phyloP scores from a whole-genome alignment of 23 tunicate genomes.

The Oikopleura albicans region DNA sequence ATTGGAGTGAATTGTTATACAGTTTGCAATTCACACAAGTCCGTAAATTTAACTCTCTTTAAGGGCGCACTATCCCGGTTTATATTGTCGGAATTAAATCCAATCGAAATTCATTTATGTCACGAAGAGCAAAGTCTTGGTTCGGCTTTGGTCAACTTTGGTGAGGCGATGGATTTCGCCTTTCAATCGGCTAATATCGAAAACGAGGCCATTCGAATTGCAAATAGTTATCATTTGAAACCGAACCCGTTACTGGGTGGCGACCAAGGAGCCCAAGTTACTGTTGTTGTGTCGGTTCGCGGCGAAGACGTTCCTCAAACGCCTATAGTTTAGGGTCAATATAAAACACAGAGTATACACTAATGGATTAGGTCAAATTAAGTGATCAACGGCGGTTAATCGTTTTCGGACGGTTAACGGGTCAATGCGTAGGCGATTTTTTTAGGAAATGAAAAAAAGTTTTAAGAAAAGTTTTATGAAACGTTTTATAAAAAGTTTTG shows the following conservation, averaged over 20 bases:
- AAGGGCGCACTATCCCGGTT: constrained; percentile 34
- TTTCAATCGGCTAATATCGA: constrained; percentile 12
- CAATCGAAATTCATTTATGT: constrained; percentile 46
- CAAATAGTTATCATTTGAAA: neutral
- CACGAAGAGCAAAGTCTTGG: constrained; percentile 70
- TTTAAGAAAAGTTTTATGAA: too few relatives aligned
- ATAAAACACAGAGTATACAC: too few relatives aligned
- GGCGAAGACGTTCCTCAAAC: constrained; percentile 15
- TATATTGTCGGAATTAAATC: constrained; percentile 22
- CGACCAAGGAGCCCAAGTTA: neutral
- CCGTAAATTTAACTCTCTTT: too few relatives aligned
- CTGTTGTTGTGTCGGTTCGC: neutral
- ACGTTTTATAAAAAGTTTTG: too few relatives aligned
- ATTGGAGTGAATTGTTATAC: too few relatives aligned
- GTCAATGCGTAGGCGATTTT: too few relatives aligned
- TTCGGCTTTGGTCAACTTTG: constrained; percentile 27
- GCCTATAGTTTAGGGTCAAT: too few relatives aligned
- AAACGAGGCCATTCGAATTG: neutral
- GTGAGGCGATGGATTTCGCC: constrained; percentile 13
- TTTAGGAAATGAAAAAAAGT: too few relatives aligned
- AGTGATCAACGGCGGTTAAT: too few relatives aligned
- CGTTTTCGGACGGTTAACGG: too few relatives aligned
- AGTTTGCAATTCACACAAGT: too few relatives aligned
- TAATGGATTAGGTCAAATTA: too few relatives aligned
- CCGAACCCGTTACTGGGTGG: neutral